Percentiles rank a stretch among this genome's conserved stretches.
phyloP scores from a whole-genome alignment of 2,797 vertebrate species.

The Valencia hispanica region DNA sequence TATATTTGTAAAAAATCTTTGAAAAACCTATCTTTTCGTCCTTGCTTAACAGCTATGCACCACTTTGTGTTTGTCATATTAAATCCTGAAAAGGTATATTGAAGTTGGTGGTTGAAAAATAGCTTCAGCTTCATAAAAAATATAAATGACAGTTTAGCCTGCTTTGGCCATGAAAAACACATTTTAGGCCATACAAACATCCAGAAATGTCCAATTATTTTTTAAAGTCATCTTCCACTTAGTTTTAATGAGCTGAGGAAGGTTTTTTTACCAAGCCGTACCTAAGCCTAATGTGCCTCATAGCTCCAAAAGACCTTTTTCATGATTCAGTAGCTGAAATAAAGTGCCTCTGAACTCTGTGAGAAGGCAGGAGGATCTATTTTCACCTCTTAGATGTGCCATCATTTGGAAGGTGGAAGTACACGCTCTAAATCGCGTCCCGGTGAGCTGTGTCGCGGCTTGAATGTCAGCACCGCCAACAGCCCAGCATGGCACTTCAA shows the following conservation, averaged over 20 bases:
- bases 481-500: slow-evolving; percentile 70
- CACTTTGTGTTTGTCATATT: neutral
- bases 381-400: slow-evolving; percentile 73
- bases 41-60: neutral
- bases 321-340: slow-evolving; percentile 54
- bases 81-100: neutral
- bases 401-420: slow-evolving; percentile 72
- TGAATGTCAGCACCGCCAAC: slow-evolving; percentile 64
- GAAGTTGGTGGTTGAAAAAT: neutral
- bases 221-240: slow-evolving; percentile 24
- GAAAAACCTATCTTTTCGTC: neutral
- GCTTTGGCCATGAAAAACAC: neutral
- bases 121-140: neutral
- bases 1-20: neutral
- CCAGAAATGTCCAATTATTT: neutral
- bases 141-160: neutral
- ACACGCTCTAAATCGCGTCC: slow-evolving; percentile 68
- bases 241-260: slow-evolving; percentile 63
- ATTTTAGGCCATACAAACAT: neutral
- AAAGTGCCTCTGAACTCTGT: slow-evolving; percentile 64
- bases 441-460: slow-evolving; percentile 64
- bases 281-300: slow-evolving; percentile 47
- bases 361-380: slow-evolving; percentile 70
- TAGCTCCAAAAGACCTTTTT: slow-evolving; percentile 50
- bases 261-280: slow-evolving; percentile 41